A percentile compares a stretch with the other conserved stretches of the same genome.
Evolutionary conservation across 2,888 invertebrate species (phyloP).

Genomic region (Tetragnatha montana): DNA sequence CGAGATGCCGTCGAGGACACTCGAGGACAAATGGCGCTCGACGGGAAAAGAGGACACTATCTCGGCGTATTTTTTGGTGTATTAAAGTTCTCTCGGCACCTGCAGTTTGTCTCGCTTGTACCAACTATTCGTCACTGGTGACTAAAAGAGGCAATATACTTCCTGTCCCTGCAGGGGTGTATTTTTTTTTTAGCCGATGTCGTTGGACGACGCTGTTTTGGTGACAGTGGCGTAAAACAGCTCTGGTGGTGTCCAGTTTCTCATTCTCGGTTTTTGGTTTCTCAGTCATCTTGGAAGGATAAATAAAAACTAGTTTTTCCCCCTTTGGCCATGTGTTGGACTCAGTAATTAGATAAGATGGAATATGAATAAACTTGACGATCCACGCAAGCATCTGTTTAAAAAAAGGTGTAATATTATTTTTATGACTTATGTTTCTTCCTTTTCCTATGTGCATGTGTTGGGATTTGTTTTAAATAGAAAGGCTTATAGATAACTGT

Average conservation of each 20-base stretch:
- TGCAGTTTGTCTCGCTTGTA: slow-evolving; percentile 41
- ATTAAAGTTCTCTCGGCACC: slow-evolving; percentile 16
- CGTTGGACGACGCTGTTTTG: not conserved
- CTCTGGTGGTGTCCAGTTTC: not conserved
- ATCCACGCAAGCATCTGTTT: too few species aligned
- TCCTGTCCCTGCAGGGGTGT: not conserved
- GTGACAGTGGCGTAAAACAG: slow-evolving; percentile 1
- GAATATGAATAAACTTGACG: too few species aligned
- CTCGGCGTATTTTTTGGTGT: slow-evolving; percentile 26
- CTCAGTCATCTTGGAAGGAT: too few species aligned
- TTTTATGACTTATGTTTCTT: too few species aligned
- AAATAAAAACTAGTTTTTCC: too few species aligned
- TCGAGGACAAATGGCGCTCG: slow-evolving; percentile 26
- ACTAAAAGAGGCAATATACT: slow-evolving; percentile 36
- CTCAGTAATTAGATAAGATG: too few species aligned
- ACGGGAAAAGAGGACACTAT: slow-evolving; percentile 15
- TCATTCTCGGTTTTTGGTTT: not conserved
- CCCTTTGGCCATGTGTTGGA: too few species aligned
- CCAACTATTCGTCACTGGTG: slow-evolving; percentile 34
- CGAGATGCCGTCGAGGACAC: slow-evolving; percentile 20
- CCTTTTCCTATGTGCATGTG: too few species aligned
- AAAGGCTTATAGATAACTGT: too few species aligned
- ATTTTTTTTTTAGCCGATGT: slow-evolving; percentile 4
- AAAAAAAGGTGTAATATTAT: too few species aligned
- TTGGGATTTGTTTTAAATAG: too few species aligned